Percentiles rank a stretch among this genome's conserved stretches.
These are phyloP conservation scores for Andrena flavipes DNA, from an alignment of 2,888 invertebrate genomes.

Conservation along the genomic window DNA sequence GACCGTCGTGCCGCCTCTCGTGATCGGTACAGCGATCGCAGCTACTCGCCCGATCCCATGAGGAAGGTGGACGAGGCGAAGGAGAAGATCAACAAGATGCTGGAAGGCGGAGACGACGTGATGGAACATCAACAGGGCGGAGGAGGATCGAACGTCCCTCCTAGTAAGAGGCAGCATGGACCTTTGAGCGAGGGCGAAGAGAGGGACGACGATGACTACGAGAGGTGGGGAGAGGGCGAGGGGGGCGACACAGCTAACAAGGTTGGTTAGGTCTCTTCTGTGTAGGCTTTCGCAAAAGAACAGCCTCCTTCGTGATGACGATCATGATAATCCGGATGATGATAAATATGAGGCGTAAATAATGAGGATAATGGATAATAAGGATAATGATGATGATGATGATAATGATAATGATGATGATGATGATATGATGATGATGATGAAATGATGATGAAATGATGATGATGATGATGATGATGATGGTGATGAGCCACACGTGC, in stretches of 20 bases:
- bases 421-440: conserved; percentile 53
- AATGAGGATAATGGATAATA: conserved; percentile 55
- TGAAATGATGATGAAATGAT: conserved; percentile 59
- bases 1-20: conserved; percentile 87
- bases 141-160: conserved; percentile 70
- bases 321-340: conserved; percentile 69
- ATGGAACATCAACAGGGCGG: conserved; percentile 73
- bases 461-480: conserved; percentile 65
- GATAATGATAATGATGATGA: conserved; percentile 61
- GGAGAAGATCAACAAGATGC: conserved; percentile 87
- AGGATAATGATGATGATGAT: conserved; percentile 66
- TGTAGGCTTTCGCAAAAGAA: conserved; percentile 68
- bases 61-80: conserved; percentile 86
- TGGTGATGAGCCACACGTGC: conserved; percentile 71
- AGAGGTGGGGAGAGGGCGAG: conserved; percentile 80
- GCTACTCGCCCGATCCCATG: conserved; percentile 86
- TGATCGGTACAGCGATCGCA: conserved; percentile 85
- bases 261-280: conserved; percentile 79
- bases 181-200: conserved; percentile 88
- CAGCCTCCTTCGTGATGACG: conserved; percentile 62
- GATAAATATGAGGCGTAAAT: conserved; percentile 57
- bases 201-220: conserved; percentile 85
- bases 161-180: conserved; percentile 86
- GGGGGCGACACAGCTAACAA: conserved; percentile 77
- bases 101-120: conserved; percentile 83